phyloP scores from a whole-genome alignment of 2,888 invertebrate species.

The Drosophila buzzatii region DNA sequence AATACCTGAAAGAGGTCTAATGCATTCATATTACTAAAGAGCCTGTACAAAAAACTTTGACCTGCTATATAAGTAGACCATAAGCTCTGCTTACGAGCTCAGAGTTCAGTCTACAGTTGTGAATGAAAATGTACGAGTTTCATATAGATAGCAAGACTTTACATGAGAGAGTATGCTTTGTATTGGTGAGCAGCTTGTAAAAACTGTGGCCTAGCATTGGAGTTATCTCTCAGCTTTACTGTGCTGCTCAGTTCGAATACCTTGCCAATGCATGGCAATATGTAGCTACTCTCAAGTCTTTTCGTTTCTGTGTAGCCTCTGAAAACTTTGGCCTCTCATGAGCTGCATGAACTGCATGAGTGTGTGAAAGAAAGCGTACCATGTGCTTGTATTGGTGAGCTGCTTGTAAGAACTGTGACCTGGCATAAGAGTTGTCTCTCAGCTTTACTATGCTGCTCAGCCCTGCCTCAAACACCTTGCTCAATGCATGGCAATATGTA shows the following conservation, averaged over 20 bases:
- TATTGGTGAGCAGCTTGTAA: background rate
- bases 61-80: background rate
- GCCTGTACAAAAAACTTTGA: background rate
- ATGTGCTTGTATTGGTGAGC: background rate
- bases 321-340: background rate
- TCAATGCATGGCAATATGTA: no score
- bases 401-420: background rate
- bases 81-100: slow-evolving; percentile 24
- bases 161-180: background rate
- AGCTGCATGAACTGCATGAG: background rate
- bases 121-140: background rate
- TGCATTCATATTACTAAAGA: background rate
- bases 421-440: background rate
- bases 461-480: background rate
- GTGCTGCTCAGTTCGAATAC: background rate
- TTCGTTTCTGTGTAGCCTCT: background rate
- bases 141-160: background rate
- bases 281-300: background rate
- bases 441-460: background rate
- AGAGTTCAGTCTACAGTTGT: background rate
- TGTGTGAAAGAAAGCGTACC: no score
- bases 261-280: no score
- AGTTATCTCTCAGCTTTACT: background rate
- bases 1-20: slow-evolving; percentile 4
- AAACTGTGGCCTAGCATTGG: background rate